Conservation (phyloP, 2,888 invertebrate species). For the Volucella zonaria region DNA sequence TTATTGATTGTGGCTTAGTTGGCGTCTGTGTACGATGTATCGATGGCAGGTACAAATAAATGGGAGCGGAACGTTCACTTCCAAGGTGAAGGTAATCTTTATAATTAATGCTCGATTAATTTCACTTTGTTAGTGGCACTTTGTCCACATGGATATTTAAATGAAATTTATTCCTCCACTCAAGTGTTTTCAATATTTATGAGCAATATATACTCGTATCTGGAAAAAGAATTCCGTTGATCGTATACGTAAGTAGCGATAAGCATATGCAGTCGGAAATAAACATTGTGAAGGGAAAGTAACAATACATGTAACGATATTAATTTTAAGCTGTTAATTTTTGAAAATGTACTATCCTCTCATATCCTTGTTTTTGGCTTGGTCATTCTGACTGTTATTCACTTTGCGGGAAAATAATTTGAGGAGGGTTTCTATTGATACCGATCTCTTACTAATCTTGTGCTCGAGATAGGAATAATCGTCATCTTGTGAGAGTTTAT, state of each 20-base stretch:
- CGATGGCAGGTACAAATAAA: neutral
- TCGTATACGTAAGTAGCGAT: constrained; percentile 7
- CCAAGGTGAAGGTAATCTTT: constrained; percentile 70
- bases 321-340: no score
- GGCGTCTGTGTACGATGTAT: constrained; percentile 1
- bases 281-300: neutral
- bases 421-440: no score
- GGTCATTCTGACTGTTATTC: no score
- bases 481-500: no score
- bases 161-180: constrained; percentile 37
- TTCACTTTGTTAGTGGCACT: constrained; percentile 51
- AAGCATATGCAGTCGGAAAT: constrained; percentile 32
- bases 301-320: no score
- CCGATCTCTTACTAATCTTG: no score
- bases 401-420: no score
- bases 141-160: constrained; percentile 45
- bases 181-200: constrained; percentile 43
- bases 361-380: no score
- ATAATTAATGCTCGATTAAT: constrained; percentile 64
- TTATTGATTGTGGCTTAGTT: constrained; percentile 12
- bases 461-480: no score
- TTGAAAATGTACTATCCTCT: no score
- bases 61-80: constrained; percentile 4
- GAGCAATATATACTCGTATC: neutral
- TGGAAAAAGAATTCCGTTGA: neutral